These are phyloP conservation scores for Nemurella pictetii DNA, from an alignment of 2,888 invertebrate genomes.

Conservation along the genomic window DNA sequence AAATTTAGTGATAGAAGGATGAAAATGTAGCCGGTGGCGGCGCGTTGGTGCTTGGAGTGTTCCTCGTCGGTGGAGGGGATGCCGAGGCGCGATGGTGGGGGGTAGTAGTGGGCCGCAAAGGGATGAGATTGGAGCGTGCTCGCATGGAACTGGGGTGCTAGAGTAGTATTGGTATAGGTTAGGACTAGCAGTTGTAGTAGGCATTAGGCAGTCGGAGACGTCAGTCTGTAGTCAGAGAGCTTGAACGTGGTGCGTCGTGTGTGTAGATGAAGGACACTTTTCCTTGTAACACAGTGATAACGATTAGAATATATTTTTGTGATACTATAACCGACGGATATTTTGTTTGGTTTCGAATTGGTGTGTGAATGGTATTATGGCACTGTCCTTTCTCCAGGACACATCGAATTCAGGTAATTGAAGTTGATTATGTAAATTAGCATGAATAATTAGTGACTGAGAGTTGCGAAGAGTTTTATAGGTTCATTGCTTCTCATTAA, in stretches of 20 bases:
- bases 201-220: not conserved
- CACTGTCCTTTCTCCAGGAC: constrained; percentile 40
- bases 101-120: constrained; percentile 36
- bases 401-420: constrained; percentile 38
- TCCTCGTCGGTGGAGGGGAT: not conserved
- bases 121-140: constrained; percentile 51
- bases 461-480: no score
- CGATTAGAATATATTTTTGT: not conserved
- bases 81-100: constrained; percentile 3
- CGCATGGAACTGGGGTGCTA: constrained; percentile 48
- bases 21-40: not conserved
- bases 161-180: constrained; percentile 69
- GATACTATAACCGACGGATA: constrained; percentile 2
- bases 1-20: not conserved
- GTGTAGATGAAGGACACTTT: not conserved
- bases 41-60: not conserved
- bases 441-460: not conserved
- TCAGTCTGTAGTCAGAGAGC: not conserved
- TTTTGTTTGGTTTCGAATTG: not conserved
- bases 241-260: not conserved
- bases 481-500: no score
- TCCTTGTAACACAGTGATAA: not conserved
- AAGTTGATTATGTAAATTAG: not conserved
- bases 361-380: constrained; percentile 34
- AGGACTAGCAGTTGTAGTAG: constrained; percentile 44